A percentile compares a stretch with the other conserved stretches of the same genome.
Conservation (phyloP, 2,113 vertebrate species). For the Crotalus viridis region DNA sequence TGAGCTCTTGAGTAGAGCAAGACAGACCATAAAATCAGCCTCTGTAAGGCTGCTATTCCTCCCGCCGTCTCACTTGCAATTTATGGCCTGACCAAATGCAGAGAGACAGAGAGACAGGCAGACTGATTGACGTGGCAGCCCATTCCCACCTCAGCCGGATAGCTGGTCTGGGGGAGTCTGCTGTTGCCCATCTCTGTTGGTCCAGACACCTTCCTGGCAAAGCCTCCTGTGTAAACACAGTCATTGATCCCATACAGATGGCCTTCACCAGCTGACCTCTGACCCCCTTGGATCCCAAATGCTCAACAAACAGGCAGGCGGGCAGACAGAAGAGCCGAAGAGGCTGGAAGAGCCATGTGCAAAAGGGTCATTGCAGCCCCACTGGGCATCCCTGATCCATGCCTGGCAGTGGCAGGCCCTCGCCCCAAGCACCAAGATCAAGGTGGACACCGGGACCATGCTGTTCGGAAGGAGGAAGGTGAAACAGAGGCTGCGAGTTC, state of each 20-base stretch:
- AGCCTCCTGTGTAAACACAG: slow-evolving; percentile 22
- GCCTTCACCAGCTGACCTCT: slow-evolving; percentile 16
- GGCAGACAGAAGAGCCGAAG: background rate
- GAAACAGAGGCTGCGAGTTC: background rate
- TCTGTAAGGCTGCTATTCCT: background rate
- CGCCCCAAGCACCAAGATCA: background rate
- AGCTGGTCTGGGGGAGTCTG: slow-evolving; percentile 16
- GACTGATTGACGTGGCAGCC: slow-evolving; percentile 8
- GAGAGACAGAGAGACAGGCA: slow-evolving; percentile 3
- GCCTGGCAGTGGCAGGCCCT: too few species aligned
- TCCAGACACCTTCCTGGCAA: slow-evolving; percentile 23
- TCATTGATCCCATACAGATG: slow-evolving; percentile 19
- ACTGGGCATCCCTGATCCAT: background rate
- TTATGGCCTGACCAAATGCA: slow-evolving; percentile 15
- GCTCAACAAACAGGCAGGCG: background rate
- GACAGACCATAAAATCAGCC: background rate
- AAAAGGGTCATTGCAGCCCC: background rate
- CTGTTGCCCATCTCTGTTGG: slow-evolving; percentile 5
- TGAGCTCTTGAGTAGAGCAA: background rate
- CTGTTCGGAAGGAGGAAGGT: background rate
- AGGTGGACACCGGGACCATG: background rate
- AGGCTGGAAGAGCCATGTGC: background rate
- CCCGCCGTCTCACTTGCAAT: background rate
- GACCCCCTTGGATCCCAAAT: slow-evolving; percentile 12
- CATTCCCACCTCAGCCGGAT: background rate